A percentile compares a stretch with the other conserved stretches of the same genome.
phyloP scores from a whole-genome alignment of 2,797 vertebrate species.

The Danio aesculapii region DNA sequence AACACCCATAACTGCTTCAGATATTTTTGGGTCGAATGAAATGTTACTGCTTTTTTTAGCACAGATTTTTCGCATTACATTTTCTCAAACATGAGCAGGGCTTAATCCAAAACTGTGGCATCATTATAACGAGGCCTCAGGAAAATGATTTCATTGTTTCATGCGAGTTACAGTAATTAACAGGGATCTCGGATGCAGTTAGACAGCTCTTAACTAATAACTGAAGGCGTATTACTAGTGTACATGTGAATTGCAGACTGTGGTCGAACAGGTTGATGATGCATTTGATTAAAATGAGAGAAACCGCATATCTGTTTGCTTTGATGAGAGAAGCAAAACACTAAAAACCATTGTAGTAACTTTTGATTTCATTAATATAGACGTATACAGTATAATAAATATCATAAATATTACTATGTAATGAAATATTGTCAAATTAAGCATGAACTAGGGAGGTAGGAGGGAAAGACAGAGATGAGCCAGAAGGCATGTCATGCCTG shows the following conservation, averaged over 20 bases:
- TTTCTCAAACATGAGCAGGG: background rate
- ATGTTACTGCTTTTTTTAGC: conserved; percentile 8
- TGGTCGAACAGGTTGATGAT: background rate
- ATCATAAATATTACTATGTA: too few relatives aligned
- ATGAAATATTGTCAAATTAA: too few relatives aligned
- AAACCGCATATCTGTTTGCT: background rate
- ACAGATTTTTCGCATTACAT: background rate
- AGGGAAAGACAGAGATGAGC: conserved; percentile 36
- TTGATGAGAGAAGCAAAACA: background rate
- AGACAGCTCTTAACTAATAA: too few relatives aligned
- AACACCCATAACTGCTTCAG: background rate
- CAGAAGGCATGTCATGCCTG: conserved; percentile 69
- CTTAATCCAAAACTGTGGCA: background rate
- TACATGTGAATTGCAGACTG: background rate
- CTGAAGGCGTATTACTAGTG: background rate
- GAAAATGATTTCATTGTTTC: background rate
- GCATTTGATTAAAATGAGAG: background rate
- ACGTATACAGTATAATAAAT: too few relatives aligned
- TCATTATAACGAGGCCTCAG: background rate
- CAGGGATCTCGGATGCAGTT: background rate
- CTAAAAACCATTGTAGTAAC: too few relatives aligned
- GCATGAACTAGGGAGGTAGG: background rate
- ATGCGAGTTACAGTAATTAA: background rate
- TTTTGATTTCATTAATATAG: too few relatives aligned
- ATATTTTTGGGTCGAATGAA: conserved; percentile 33